These are phyloP conservation scores for Strongylocentrotus purpuratus DNA, from an alignment of 35 echinoderm and acorn worm genomes.

Conservation along the genomic window DNA sequence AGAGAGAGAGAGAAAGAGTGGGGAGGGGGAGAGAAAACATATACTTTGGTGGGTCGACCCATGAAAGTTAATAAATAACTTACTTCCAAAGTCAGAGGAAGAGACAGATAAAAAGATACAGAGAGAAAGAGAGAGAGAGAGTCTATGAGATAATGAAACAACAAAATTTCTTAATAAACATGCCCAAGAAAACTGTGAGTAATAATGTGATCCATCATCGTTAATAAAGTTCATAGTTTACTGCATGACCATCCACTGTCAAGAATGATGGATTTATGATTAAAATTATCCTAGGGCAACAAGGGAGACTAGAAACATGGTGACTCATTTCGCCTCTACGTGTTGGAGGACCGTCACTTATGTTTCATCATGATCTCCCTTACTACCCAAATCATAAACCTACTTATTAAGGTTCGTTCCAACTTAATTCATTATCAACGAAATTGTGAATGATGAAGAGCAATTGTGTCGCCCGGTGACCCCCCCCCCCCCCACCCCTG, in stretches of 20 bases:
- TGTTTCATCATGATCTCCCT: background rate
- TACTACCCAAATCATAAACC: background rate
- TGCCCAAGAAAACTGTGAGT: slow-evolving; percentile 3
- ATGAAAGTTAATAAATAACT: too few relatives aligned
- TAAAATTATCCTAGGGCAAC: background rate
- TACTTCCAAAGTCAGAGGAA: too few relatives aligned
- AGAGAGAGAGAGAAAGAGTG: too few relatives aligned
- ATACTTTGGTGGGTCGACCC: too few relatives aligned
- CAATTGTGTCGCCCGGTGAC: background rate
- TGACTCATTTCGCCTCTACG: background rate
- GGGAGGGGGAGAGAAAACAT: too few relatives aligned
- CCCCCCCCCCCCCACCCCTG: background rate
- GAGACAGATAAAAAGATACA: too few relatives aligned
- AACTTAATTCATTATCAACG: too few relatives aligned
- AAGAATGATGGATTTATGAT: background rate
- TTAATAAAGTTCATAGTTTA: slow-evolving; percentile 9
- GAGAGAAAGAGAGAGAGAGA: too few relatives aligned
- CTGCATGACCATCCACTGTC: background rate
- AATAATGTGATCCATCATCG: background rate
- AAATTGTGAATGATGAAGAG: background rate
- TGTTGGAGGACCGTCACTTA: background rate
- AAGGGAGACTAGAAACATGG: background rate
- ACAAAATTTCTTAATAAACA: too few relatives aligned
- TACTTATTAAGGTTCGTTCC: background rate
- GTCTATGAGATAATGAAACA: too few relatives aligned